Conservation (phyloP, 2,888 invertebrate genomes). For the Phyllotreta striolata region DNA sequence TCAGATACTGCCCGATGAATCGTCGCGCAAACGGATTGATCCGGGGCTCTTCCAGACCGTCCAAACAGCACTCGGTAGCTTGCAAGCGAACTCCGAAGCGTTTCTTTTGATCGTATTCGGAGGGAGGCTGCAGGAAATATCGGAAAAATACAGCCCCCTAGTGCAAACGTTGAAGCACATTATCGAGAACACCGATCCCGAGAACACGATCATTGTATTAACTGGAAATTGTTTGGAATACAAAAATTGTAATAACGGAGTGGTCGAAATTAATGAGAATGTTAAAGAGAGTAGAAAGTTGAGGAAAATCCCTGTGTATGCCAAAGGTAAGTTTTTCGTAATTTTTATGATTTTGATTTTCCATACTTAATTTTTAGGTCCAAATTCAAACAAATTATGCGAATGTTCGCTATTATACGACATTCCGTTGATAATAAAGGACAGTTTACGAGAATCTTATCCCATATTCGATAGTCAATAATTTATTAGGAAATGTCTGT, state of each 20-base stretch:
- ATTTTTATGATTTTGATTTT: constrained; percentile 9
- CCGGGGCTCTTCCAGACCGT: constrained; percentile 49
- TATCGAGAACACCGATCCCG: constrained; percentile 49
- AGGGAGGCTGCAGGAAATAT: constrained; percentile 47
- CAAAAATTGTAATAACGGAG: constrained; percentile 12
- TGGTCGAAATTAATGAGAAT: constrained; percentile 23
- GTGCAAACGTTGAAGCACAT: constrained; percentile 53
- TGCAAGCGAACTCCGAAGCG: constrained; percentile 42
- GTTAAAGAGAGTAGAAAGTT: constrained; percentile 4
- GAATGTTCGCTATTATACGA: constrained; percentile 46
- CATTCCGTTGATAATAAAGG: constrained; percentile 49
- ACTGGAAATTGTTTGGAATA: constrained; percentile 48
- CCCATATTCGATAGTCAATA: constrained; percentile 30
- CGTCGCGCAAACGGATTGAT: constrained; percentile 39
- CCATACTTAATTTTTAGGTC: constrained; percentile 43
- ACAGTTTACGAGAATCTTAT: constrained; percentile 40
- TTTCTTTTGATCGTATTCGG: constrained; percentile 53
- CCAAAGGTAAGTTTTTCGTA: constrained; percentile 39
- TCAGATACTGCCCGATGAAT: constrained; percentile 19
- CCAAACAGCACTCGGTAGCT: constrained; percentile 44
- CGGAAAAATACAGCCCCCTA: constrained; percentile 49
- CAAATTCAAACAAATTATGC: constrained; percentile 41
- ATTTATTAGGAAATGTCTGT: no score
- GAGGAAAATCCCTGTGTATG: constrained; percentile 43
- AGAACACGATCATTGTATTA: constrained; percentile 50